These are phyloP conservation scores for Corbicula japonica DNA, from an alignment of 2,888 invertebrate genomes.

Conservation along the genomic window DNA sequence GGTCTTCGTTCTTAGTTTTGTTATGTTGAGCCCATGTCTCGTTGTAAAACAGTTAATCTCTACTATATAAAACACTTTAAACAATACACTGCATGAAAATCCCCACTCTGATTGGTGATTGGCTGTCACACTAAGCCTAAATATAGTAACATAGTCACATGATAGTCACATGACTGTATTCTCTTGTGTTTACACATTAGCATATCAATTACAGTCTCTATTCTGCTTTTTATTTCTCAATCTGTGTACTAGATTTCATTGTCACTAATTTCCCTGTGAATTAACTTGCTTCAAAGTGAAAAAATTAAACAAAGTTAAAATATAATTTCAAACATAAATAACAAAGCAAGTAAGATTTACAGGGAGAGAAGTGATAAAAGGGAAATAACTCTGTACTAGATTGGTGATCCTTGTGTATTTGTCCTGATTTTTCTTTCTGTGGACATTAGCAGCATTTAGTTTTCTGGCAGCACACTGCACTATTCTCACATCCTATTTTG, in stretches of 20 bases:
- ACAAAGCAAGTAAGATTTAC: too few species aligned
- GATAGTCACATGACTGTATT: constrained; percentile 59
- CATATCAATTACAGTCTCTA: constrained; percentile 34
- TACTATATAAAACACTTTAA: too few species aligned
- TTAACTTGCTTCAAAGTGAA: too few species aligned
- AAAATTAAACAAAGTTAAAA: too few species aligned
- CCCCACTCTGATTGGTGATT: constrained; percentile 60
- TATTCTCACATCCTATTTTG: background rate
- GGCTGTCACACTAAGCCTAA: constrained; percentile 54
- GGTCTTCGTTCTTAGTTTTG: too few species aligned
- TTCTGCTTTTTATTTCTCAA: constrained; percentile 35
- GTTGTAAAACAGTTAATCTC: too few species aligned
- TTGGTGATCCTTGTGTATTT: constrained; percentile 12
- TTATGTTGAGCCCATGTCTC: too few species aligned
- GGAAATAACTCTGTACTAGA: too few species aligned
- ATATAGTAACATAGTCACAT: constrained; percentile 65
- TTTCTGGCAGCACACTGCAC: constrained; percentile 7
- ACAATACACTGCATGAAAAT: constrained; percentile 66
- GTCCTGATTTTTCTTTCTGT: constrained; percentile 35
- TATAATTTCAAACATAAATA: too few species aligned
- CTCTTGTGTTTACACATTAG: constrained; percentile 52
- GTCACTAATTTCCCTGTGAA: too few species aligned
- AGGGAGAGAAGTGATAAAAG: too few species aligned
- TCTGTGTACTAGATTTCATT: too few species aligned
- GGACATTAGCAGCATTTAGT: constrained; percentile 14